These are phyloP conservation scores for Hermodice carunculata DNA, from an alignment of 2,888 invertebrate genomes.

Conservation along the genomic window DNA sequence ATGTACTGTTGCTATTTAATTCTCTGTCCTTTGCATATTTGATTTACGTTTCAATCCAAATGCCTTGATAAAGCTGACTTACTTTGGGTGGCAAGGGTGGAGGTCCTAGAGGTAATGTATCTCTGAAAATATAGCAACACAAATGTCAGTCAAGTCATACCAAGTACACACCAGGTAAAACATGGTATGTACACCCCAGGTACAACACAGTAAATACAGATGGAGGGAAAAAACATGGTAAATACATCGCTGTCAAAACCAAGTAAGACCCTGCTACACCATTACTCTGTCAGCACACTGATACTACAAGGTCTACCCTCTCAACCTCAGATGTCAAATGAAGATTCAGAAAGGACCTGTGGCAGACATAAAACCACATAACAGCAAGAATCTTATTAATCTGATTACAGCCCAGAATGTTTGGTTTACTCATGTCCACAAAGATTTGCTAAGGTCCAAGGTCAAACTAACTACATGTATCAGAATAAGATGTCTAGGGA, in stretches of 20 bases:
- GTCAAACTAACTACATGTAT: no score
- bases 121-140: constrained; percentile 32
- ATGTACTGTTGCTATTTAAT: no score
- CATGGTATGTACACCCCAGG: no score
- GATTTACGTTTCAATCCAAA: no score
- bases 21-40: no score
- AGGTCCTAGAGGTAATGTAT: constrained; percentile 42
- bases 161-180: background rate
- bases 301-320: background rate
- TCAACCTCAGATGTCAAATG: background rate
- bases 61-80: no score
- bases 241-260: background rate
- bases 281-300: background rate
- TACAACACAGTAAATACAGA: background rate
- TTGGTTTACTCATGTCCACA: no score
- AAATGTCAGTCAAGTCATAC: background rate
- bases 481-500: no score
- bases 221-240: background rate
- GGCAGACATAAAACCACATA: background rate
- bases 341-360: background rate
- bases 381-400: no score
- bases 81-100: constrained; percentile 62
- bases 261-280: background rate
- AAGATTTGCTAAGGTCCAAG: no score
- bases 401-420: no score